Percentiles rank a stretch among this genome's conserved stretches.
phyloP scores from a whole-genome alignment of 2,888 invertebrate genomes.

The Netelia fuscicornis region DNA sequence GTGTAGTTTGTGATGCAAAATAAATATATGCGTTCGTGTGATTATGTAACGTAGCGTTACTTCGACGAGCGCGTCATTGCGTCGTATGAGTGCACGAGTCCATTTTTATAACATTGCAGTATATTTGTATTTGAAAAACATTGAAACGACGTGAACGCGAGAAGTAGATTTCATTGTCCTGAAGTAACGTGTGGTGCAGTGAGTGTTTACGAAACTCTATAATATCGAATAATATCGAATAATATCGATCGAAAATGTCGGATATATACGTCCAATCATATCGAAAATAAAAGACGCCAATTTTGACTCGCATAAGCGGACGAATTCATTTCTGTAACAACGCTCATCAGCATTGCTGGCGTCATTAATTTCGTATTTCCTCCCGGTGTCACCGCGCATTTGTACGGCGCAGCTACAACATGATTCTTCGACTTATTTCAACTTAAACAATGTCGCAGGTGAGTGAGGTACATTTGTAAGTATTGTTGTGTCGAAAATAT shows the following conservation, averaged over 20 bases:
- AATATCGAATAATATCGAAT: constrained; percentile 14
- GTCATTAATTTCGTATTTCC: constrained; percentile 14
- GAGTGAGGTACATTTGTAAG: too few relatives aligned
- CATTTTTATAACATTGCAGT: too few relatives aligned
- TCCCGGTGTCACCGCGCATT: too few relatives aligned
- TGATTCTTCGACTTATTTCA: background rate
- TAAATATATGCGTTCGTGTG: too few relatives aligned
- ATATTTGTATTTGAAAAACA: too few relatives aligned
- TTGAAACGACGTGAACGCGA: background rate
- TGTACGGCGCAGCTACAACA: too few relatives aligned
- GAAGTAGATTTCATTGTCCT: background rate
- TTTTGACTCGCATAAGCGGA: constrained; percentile 6
- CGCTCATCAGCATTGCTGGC: background rate
- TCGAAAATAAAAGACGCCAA: background rate
- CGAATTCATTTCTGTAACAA: constrained; percentile 16
- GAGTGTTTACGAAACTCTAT: constrained; percentile 21
- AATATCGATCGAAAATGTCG: too few relatives aligned
- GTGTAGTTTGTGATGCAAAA: too few relatives aligned
- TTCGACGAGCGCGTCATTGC: too few relatives aligned
- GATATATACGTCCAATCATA: background rate
- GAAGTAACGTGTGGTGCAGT: constrained; percentile 28
- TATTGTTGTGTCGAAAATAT: background rate
- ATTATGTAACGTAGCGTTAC: too few relatives aligned
- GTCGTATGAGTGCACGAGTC: too few relatives aligned
- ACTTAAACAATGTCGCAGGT: too few relatives aligned